phyloP scores from a whole-genome alignment of 2,888 invertebrate genomes.

The Cheilosia scutellata region DNA sequence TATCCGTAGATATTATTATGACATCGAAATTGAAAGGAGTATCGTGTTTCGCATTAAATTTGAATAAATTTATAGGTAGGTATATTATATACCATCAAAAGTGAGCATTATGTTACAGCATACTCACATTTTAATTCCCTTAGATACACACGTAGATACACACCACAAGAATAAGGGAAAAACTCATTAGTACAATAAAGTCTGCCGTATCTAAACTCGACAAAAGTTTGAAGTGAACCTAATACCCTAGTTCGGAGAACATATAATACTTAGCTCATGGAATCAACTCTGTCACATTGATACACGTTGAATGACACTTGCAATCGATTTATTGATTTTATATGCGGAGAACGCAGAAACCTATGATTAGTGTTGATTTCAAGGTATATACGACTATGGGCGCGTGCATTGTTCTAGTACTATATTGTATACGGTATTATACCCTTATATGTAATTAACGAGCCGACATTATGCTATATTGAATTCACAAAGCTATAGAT shows the following conservation, averaged over 20 bases:
- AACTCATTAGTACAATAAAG: conserved; percentile 7
- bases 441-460: too few relatives aligned
- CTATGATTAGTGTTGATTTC: conserved; percentile 11
- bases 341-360: background rate
- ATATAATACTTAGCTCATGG: background rate
- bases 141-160: background rate
- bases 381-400: conserved; percentile 1
- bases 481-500: background rate
- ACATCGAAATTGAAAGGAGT: too few relatives aligned
- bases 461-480: background rate
- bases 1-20: too few relatives aligned
- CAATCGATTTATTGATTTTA: conserved; percentile 36
- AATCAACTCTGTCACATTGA: conserved; percentile 1
- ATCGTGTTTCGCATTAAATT: too few relatives aligned
- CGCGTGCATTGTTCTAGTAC: background rate
- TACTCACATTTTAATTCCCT: background rate
- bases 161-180: background rate
- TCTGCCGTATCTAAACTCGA: background rate
- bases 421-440: too few relatives aligned
- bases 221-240: conserved; percentile 1
- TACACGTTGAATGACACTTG: conserved; percentile 40
- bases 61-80: too few relatives aligned
- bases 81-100: too few relatives aligned
- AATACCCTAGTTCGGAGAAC: conserved; percentile 6
- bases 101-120: too few relatives aligned